Base-by-base conservation (phyloP, 2,113 vertebrate genomes). In the Oophaga pumilio region DNA sequence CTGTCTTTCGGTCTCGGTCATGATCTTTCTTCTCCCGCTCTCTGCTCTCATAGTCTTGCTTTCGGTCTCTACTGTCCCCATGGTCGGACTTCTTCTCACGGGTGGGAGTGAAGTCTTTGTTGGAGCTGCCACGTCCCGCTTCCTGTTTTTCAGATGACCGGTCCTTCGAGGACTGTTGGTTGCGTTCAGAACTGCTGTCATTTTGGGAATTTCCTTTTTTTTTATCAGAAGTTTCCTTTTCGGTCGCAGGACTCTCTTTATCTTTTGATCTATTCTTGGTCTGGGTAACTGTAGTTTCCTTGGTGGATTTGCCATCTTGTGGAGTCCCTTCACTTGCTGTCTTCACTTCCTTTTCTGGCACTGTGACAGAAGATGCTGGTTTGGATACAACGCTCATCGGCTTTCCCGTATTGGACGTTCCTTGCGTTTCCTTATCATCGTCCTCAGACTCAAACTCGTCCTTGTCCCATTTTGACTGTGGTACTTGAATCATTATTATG, bases 401-500 rank as follows among this genome's bases (percentile, higher is more conserved):
- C 85, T 94, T 95, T 53, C 91, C 94, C 71, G 92, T 1, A 12
- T 5, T 79, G 87, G 92, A 49, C 4, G 91, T 20, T 57, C 90
- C 89, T 79, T 91, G 92, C 24, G 94, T 91, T 78, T 93, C 52
- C 85, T 93, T 95, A 3, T 98, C 97, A 33, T 97, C 95, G n/a
- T 97, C 95, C 6, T 96, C 96, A 7, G 95, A 96, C 80, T 97
- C 96, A 20, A 95, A 96, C 86, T 97, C 96, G 82, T 97, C 96
- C 90, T 95, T 97, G 86, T 97, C 95, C 95, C 96, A 96, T 89
- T 96, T 97, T 76, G 96, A 97, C 57, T 93, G 95, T 88, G 96
- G 95, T 71, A 97, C 95, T 91, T 97, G 96, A 89, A 96, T 91
- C 95, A 96, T 96, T 74, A 97, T 96, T 49, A 98, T 97, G 86